Conservation (phyloP, 2,113 vertebrate genomes). For the Trematocara nigrifrons region DNA sequence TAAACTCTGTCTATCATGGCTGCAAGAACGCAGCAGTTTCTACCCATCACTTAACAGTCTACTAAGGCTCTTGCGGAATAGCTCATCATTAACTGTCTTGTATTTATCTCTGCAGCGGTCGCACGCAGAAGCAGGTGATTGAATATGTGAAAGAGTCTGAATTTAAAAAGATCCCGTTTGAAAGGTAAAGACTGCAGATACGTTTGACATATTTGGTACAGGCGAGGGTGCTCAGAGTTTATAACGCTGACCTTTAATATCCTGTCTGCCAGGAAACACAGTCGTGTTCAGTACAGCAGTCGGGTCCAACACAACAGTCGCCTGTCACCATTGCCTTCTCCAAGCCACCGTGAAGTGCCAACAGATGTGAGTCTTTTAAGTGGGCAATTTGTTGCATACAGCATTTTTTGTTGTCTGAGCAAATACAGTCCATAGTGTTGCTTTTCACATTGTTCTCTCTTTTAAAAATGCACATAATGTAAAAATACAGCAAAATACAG, state of each 20-base stretch:
- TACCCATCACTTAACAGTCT: not conserved
- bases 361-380: conserved; percentile 78
- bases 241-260: conserved; percentile 19
- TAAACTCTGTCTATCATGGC: not conserved
- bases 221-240: not conserved
- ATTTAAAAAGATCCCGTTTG: conserved; percentile 95
- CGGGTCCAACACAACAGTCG: conserved; percentile 83
- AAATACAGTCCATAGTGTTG: not conserved
- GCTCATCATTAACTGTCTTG: conserved; percentile 19
- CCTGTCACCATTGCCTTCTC: conserved; percentile 78
- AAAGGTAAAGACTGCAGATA: conserved; percentile 78
- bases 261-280: conserved; percentile 86
- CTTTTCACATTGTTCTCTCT: not conserved
- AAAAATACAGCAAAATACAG: not conserved
- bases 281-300: conserved; percentile 85
- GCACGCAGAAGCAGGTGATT: conserved; percentile 98
- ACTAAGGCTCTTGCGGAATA: not conserved
- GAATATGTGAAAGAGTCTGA: conserved; percentile 94
- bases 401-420: not conserved
- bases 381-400: not conserved
- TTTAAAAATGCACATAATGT: not conserved
- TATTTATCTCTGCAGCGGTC: conserved; percentile 78
- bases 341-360: conserved; percentile 84
- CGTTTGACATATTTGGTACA: not conserved
- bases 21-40: not conserved